Base-by-base conservation (phyloP, 2,113 vertebrate species). In the Sapayoa aenigma region DNA sequence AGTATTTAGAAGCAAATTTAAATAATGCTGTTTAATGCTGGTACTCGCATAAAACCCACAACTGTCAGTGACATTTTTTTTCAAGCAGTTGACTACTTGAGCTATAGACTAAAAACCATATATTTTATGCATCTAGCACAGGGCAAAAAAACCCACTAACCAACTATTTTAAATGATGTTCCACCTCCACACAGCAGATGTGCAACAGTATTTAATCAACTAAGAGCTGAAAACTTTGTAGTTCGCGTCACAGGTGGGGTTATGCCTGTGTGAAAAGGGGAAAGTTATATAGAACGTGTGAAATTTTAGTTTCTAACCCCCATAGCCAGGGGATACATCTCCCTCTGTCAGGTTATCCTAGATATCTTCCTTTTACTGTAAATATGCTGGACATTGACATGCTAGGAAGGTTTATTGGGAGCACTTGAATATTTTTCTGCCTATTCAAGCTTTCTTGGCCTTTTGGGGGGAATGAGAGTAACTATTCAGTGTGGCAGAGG, bases 1-100 rank as follows among this genome's bases (percentile, higher is more conserved):
- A 97, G 95, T 89, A 96, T 97, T 97, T 95, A 95, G 96, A 96
- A 95, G 93, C 59, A 94, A 85, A 92, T 98, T 97, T 97, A 97
- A 97, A 97, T 95, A 96, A 97, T 97, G 86, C 91, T 74, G 90
- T 97, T 97, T 94, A 97, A 98, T 96, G 95, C 79, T 56, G 86
- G 71, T 62, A 93, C 84, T 96, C 94, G 88, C 62, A 94, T 97
- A 96, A 97, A 97, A 56, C 91, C 84, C 84, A 68, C 69, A 95
- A 92, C 90, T 94, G 72, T 88, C 95, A 91, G 39, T 53, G 91
- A 90, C 74, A 18, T 80, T 90, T 95, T 87, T 47, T 90, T 93
- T 44, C 82, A 58, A 81, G 87, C 85, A 79, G 91, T 79, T 90
- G 93, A 96, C 95, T 95, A 49, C 95, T 96, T 92, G 87, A 96